Percentiles rank a stretch among this genome's conserved stretches.
Conservation (phyloP, 2,797 vertebrate species). For the Lepus townsendii region DNA sequence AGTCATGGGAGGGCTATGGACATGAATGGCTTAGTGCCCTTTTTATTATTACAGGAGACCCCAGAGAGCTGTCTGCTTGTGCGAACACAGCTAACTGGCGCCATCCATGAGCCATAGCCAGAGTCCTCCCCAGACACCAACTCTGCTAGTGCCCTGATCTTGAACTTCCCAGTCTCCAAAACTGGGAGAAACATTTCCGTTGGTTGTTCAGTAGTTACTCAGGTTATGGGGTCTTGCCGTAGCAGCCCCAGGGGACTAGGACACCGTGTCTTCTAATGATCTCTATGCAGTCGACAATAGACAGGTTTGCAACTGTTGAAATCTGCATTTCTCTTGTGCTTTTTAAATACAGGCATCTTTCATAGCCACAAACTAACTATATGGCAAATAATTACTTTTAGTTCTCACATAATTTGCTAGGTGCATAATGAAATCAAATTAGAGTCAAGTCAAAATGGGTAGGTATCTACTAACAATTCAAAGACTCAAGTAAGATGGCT, state of each 20-base stretch:
- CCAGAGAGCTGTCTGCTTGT: not conserved
- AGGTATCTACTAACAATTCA: slow-evolving; percentile 31
- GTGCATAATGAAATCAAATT: slow-evolving; percentile 26
- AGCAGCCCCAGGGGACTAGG: not conserved
- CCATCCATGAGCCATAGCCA: not conserved
- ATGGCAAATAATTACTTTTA: slow-evolving; percentile 3
- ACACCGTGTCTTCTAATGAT: not conserved
- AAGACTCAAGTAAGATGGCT: slow-evolving; percentile 26
- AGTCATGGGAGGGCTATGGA: not conserved
- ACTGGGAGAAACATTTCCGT: not conserved
- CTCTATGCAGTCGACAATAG: not conserved
- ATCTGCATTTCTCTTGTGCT: not conserved
- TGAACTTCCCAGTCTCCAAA: not conserved
- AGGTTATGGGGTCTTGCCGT: not conserved
- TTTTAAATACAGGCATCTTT: slow-evolving; percentile 15
- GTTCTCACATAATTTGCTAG: slow-evolving; percentile 7
- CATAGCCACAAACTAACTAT: slow-evolving; percentile 6
- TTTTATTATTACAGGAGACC: not conserved
- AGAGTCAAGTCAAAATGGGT: not conserved
- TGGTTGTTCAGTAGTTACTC: not conserved
- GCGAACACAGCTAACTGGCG: not conserved
- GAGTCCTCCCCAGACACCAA: not conserved
- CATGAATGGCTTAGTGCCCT: no score
- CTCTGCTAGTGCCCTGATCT: not conserved
- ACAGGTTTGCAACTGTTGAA: not conserved